Evolutionary conservation across 1,140 invertebrate genomes (phyloP).

Genomic region (Lepidurus packardi): DNA sequence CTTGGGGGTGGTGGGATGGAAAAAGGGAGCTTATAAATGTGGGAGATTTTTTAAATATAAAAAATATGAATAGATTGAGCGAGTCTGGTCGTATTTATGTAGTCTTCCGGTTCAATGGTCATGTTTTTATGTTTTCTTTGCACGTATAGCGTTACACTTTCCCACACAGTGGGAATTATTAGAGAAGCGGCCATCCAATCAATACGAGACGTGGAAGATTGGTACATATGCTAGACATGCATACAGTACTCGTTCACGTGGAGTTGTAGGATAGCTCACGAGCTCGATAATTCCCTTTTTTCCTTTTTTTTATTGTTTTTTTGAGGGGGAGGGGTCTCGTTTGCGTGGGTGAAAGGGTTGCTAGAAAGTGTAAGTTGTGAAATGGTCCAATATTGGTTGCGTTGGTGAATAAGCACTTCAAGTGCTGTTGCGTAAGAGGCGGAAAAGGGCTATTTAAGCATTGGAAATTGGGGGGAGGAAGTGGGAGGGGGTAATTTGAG

Average conservation of each 20-base stretch:
- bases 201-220: neutral
- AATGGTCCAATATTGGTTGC: too few relatives aligned
- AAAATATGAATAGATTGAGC: neutral
- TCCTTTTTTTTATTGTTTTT: neutral
- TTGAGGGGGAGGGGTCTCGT: too few relatives aligned
- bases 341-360: too few relatives aligned
- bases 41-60: too few relatives aligned
- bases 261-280: too few relatives aligned
- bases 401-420: neutral
- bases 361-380: too few relatives aligned
- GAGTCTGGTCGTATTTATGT: neutral
- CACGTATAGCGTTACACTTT: neutral
- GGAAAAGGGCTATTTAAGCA: neutral
- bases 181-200: neutral
- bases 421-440: neutral
- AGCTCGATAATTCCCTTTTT: neutral
- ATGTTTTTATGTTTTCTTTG: neutral
- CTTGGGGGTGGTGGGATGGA: too few relatives aligned
- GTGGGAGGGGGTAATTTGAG: neutral
- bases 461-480: neutral
- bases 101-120: neutral
- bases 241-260: neutral
- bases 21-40: too few relatives aligned
- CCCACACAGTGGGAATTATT: neutral
- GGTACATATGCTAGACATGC: neutral